Conservation (phyloP, 2,113 vertebrate genomes). For the Onychostruthus taczanowskii region DNA sequence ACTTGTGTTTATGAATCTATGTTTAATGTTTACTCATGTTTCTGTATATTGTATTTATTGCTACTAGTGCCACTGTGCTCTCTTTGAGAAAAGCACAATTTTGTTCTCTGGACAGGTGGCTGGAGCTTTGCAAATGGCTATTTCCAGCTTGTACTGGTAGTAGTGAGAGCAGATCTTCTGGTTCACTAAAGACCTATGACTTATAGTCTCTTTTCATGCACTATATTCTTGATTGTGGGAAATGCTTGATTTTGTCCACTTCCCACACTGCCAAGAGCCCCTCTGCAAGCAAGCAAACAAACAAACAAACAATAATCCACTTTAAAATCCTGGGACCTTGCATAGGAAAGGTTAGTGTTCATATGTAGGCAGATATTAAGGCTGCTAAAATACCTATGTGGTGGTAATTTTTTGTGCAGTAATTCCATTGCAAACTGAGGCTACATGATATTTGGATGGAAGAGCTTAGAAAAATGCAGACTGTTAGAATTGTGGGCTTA, state of each 20-base stretch:
- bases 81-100: background rate
- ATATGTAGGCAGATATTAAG: background rate
- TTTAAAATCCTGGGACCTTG: background rate
- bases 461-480: background rate
- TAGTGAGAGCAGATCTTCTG: background rate
- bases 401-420: background rate
- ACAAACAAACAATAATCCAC: background rate
- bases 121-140: background rate
- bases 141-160: background rate
- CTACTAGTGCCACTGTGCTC: background rate
- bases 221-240: background rate
- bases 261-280: background rate
- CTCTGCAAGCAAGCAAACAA: background rate
- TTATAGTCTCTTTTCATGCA: background rate
- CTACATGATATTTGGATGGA: background rate
- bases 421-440: background rate
- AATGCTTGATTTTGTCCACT: background rate
- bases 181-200: background rate
- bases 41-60: background rate
- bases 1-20: background rate
- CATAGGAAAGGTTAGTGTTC: background rate
- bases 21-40: background rate
- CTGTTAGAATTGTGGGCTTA: background rate
- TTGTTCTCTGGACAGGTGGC: background rate
- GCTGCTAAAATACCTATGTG: background rate